A percentile compares a stretch with the other conserved stretches of the same genome.
These are phyloP conservation scores for Nasonia vitripennis DNA, from an alignment of 1,140 invertebrate species.

Conservation along the genomic window DNA sequence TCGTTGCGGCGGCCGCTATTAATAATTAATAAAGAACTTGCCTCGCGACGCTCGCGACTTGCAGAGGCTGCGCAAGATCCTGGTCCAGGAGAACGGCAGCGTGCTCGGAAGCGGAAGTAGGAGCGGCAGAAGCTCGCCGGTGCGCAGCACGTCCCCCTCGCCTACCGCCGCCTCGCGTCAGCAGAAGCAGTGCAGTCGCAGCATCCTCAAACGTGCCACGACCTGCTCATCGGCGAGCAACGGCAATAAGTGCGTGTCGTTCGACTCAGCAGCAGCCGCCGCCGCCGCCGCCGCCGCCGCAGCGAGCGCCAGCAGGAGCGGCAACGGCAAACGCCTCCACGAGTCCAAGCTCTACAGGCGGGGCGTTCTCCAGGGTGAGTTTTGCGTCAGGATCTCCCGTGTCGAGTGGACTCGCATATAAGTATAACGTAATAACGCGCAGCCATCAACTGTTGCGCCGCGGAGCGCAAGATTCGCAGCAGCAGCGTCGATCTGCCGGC, in stretches of 20 bases:
- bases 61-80: conserved; percentile 45
- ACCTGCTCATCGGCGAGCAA: background rate
- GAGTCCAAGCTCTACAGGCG: conserved; percentile 68
- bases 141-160: conserved; percentile 36
- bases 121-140: conserved; percentile 24
- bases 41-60: background rate
- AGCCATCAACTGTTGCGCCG: conserved; percentile 32
- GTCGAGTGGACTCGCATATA: background rate
- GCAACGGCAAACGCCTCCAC: conserved; percentile 57
- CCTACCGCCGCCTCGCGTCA: conserved; percentile 52
- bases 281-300: background rate
- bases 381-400: background rate
- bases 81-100: conserved; percentile 26
- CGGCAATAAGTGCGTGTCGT: conserved; percentile 31
- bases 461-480: conserved; percentile 32
- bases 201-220: conserved; percentile 63
- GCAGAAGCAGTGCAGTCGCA: conserved; percentile 49
- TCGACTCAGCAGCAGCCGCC: background rate
- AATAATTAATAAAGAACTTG: too few species aligned
- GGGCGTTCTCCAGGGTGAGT: conserved; percentile 69
- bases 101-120: background rate
- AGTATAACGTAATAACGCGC: background rate
- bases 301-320: background rate
- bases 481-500: conserved; percentile 23
- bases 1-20: background rate